Conservation (phyloP, 2,113 vertebrate species). For the western clawed frog (Xenopus tropicalis) region DNA sequence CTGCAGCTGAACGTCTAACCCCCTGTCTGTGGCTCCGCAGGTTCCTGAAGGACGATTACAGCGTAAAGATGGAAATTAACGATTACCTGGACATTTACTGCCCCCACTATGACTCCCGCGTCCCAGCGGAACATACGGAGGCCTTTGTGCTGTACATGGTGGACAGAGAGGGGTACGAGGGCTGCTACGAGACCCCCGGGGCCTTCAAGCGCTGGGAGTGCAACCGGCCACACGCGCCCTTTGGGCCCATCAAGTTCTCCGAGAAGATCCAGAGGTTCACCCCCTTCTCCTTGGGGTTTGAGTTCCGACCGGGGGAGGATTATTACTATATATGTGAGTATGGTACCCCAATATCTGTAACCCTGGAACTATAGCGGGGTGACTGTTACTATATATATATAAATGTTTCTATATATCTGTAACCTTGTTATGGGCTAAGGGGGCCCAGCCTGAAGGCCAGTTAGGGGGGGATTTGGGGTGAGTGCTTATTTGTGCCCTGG, state of each 20-base stretch:
- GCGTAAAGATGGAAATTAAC: conserved; percentile 66
- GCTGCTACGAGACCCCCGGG: conserved; percentile 51
- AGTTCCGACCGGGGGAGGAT: conserved; percentile 67
- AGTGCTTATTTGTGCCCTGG: no score
- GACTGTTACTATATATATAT: no score
- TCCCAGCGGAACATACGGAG: conserved; percentile 55
- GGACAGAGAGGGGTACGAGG: conserved; percentile 57
- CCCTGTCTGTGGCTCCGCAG: conserved; percentile 45
- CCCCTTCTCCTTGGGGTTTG: conserved; percentile 67
- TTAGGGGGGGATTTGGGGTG: no score
- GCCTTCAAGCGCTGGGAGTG: conserved; percentile 72
- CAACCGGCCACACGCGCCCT: conserved; percentile 58
- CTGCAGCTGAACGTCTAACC: no score
- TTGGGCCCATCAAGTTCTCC: conserved; percentile 62
- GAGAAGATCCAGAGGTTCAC: conserved; percentile 76
- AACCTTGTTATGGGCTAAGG: no score
- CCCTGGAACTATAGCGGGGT: no score
- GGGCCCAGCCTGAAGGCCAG: no score
- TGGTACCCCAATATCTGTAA: neutral
- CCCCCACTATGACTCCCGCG: conserved; percentile 62
- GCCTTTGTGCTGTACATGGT: conserved; percentile 68
- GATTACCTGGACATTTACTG: conserved; percentile 75
- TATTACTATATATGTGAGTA: conserved; percentile 77
- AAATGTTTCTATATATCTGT: no score
- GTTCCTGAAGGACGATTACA: conserved; percentile 62